Evolutionary conservation across 2,113 vertebrate genomes (phyloP).

Genomic region (Synchiropus splendidus): DNA sequence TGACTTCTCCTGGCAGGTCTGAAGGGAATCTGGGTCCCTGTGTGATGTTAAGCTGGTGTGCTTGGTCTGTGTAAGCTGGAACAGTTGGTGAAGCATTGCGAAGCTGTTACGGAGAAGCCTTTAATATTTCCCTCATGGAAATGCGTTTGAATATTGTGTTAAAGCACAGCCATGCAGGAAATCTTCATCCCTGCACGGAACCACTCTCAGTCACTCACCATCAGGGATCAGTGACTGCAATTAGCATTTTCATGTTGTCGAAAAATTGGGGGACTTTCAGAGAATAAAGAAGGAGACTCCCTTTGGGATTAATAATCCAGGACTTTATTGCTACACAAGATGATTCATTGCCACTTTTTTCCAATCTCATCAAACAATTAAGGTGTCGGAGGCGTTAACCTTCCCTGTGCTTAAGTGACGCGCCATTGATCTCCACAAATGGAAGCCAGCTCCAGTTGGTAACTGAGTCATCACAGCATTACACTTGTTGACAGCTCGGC

Average conservation of each 20-base stretch:
- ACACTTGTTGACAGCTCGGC: too few species aligned
- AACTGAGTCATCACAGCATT: too few species aligned
- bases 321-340: too few species aligned
- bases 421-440: too few species aligned
- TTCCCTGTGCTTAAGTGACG: too few species aligned
- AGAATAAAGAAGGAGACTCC: slow-evolving; percentile 1
- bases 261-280: slow-evolving; percentile 17
- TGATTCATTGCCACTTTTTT: too few species aligned
- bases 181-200: too few species aligned
- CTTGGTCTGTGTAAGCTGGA: slow-evolving; percentile 23
- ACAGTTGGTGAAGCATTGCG: slow-evolving; percentile 25
- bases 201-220: neutral
- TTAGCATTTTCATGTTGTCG: slow-evolving; percentile 28
- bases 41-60: slow-evolving; percentile 19
- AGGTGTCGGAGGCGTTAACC: too few species aligned
- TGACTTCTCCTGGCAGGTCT: slow-evolving; percentile 32
- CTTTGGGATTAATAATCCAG: slow-evolving; percentile 17
- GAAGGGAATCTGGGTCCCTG: slow-evolving; percentile 18
- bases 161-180: slow-evolving; percentile 2
- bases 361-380: too few species aligned
- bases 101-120: slow-evolving; percentile 22
- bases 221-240: slow-evolving; percentile 15
- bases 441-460: too few species aligned
- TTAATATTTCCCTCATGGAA: slow-evolving; percentile 41
- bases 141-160: slow-evolving; percentile 34